phyloP scores from a whole-genome alignment of 2,113 vertebrate genomes.

The Podilymbus podiceps region DNA sequence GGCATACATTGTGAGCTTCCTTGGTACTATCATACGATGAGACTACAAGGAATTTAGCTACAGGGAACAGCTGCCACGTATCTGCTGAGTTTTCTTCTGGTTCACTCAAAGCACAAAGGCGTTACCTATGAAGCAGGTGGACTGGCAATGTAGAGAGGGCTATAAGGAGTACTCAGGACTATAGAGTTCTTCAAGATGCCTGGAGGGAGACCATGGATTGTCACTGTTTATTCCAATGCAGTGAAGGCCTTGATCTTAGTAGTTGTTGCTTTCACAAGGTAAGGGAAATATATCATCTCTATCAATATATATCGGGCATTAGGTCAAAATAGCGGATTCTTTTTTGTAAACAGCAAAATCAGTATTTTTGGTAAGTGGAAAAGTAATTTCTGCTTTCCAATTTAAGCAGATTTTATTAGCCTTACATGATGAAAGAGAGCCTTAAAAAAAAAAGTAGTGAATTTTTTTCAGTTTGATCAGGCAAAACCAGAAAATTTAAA shows the following conservation, averaged over 20 bases:
- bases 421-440: background rate
- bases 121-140: background rate
- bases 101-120: background rate
- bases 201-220: background rate
- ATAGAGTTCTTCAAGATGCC: background rate
- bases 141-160: background rate
- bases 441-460: background rate
- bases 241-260: background rate
- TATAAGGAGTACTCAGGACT: background rate
- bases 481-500: background rate
- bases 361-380: background rate
- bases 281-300: conserved; percentile 20
- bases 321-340: background rate
- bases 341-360: background rate
- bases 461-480: background rate
- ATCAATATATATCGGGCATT: background rate
- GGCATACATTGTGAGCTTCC: background rate
- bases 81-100: background rate
- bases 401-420: background rate
- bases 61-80: background rate
- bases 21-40: background rate
- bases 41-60: background rate
- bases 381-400: background rate
- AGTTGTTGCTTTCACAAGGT: background rate
- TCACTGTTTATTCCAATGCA: background rate